Evolutionary conservation across 2,888 invertebrate genomes (phyloP).

Genomic region (Baccha elongata): DNA sequence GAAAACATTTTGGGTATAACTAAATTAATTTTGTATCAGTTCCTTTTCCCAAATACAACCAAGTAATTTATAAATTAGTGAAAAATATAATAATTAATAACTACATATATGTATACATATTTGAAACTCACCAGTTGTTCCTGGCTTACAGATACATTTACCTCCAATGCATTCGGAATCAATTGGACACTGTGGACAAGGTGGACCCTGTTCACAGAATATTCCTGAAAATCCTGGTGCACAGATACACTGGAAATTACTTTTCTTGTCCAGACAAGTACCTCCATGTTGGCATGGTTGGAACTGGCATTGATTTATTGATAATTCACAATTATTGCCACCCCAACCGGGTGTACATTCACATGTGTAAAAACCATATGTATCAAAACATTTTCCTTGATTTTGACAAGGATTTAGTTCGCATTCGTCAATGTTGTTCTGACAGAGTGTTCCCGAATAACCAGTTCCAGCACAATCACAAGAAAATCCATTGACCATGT

Average conservation of each 20-base stretch:
- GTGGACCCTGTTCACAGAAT: conserved; percentile 81
- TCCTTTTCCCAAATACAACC: too few relatives aligned
- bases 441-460: conserved; percentile 89
- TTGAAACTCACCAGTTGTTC: conserved; percentile 81
- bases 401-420: conserved; percentile 87
- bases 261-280: conserved; percentile 85
- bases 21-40: too few relatives aligned
- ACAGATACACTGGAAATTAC: conserved; percentile 88
- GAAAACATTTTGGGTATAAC: too few relatives aligned
- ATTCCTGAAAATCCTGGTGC: conserved; percentile 84
- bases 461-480: conserved; percentile 91
- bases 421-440: conserved; percentile 92
- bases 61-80: too few relatives aligned
- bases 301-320: conserved; percentile 84
- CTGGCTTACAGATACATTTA: conserved; percentile 82
- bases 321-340: conserved; percentile 90
- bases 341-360: conserved; percentile 91
- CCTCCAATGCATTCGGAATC: conserved; percentile 87
- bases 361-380: conserved; percentile 90
- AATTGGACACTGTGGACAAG: conserved; percentile 84
- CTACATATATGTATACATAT: too few relatives aligned
- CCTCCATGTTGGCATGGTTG: conserved; percentile 90
- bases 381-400: conserved; percentile 91
- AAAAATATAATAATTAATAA: too few relatives aligned
- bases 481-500: conserved; percentile 88